Evolutionary conservation across 2,797 vertebrate genomes (phyloP).

Genomic region (Siniperca undulata): DNA sequence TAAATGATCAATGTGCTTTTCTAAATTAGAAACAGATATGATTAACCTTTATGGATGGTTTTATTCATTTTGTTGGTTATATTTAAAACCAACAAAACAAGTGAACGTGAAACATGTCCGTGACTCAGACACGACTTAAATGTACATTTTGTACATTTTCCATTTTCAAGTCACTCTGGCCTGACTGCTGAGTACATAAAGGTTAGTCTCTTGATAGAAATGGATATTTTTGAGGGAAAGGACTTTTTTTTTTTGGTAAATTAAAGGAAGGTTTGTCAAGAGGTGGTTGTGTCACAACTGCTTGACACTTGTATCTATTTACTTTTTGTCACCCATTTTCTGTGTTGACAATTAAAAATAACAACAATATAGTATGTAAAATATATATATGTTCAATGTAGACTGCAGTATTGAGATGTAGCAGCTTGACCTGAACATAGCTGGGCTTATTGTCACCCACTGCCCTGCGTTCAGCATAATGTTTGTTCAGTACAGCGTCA

Average conservation of each 20-base stretch:
- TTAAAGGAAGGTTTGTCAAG: not conserved
- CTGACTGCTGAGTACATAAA: not conserved
- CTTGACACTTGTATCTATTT: not conserved
- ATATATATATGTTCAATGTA: not conserved
- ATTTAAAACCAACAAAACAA: not conserved
- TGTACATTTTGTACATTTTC: not conserved
- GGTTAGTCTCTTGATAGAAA: not conserved
- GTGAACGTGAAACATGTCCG: not conserved
- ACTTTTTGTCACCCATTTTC: not conserved
- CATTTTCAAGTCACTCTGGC: not conserved
- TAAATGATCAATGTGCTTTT: not conserved
- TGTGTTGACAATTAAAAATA: not conserved
- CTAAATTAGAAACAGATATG: not conserved
- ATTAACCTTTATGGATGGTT: not conserved
- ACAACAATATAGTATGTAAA: not conserved
- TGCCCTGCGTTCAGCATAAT: not conserved
- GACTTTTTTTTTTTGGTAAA: not conserved
- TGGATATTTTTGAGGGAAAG: not conserved
- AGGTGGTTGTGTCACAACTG: not conserved
- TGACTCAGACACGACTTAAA: not conserved
- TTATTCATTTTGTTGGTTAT: not conserved
- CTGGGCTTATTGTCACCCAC: too few species aligned
- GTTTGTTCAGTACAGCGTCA: not conserved
- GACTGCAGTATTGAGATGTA: not conserved
- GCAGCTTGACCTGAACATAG: constrained; percentile 9